Percentiles rank a stretch among this genome's conserved stretches.
Evolutionary conservation across 2,797 vertebrate species (phyloP).

Genomic region (Macropodus opercularis): DNA sequence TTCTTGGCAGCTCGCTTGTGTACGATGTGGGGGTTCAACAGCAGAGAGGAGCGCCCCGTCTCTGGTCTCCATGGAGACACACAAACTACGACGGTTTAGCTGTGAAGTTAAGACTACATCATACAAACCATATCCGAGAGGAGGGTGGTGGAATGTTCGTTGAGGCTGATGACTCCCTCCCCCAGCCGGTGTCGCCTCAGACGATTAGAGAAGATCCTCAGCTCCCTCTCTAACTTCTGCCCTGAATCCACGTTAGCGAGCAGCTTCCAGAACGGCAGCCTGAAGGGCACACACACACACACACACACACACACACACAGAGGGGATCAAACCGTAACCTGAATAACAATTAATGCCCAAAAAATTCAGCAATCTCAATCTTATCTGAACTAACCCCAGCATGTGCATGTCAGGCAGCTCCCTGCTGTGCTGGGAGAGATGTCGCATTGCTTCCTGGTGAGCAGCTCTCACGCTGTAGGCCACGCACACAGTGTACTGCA

Average conservation of each 20-base stretch:
- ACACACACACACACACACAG: no score
- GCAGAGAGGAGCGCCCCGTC: neutral
- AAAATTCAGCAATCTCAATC: constrained; percentile 25
- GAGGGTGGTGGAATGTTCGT: constrained; percentile 86
- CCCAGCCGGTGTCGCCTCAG: constrained; percentile 84
- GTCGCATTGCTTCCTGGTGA: constrained; percentile 75
- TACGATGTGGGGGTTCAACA: neutral
- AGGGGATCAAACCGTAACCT: no score
- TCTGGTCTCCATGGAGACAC: neutral
- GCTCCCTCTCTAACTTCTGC: constrained; percentile 84
- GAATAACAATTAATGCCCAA: no score
- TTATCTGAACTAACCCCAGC: constrained; percentile 77
- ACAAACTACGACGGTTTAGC: neutral
- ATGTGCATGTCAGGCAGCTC: constrained; percentile 79
- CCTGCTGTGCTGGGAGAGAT: constrained; percentile 65
- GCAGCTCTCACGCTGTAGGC: constrained; percentile 79
- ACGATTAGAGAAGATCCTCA: constrained; percentile 86
- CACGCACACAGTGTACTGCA: constrained; percentile 88
- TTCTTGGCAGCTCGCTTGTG: neutral
- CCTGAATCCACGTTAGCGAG: constrained; percentile 78
- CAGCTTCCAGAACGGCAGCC: constrained; percentile 88
- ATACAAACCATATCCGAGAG: constrained; percentile 82
- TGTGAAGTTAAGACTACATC: neutral
- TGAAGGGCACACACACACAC: constrained; percentile 45
- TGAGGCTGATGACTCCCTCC: constrained; percentile 87